Evolutionary conservation across 2,888 invertebrate genomes (phyloP).

Genomic region (Bellardia bayeri): DNA sequence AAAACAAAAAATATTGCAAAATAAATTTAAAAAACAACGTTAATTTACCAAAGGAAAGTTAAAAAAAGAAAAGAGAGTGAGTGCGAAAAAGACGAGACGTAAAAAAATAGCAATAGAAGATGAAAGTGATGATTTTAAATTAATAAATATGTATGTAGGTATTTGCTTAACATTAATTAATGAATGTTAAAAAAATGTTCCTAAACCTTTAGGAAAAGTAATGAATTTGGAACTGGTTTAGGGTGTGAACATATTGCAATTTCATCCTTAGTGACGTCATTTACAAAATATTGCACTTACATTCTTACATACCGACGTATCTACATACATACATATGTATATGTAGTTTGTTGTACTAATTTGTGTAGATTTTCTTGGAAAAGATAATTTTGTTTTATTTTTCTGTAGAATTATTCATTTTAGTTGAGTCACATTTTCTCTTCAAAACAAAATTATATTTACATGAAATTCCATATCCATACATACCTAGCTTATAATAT

Average conservation of each 20-base stretch:
- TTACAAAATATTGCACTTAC: slow-evolving; percentile 19
- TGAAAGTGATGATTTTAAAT: slow-evolving; percentile 32
- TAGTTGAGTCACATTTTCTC: slow-evolving; percentile 22
- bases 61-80: neutral
- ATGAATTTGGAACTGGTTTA: slow-evolving; percentile 41
- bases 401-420: neutral
- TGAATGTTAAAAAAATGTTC: neutral
- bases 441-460: slow-evolving; percentile 8
- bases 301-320: neutral
- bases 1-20: slow-evolving; percentile 13
- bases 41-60: slow-evolving; percentile 24
- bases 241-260: slow-evolving; percentile 49
- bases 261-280: slow-evolving; percentile 44
- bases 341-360: slow-evolving; percentile 1
- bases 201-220: neutral
- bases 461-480: slow-evolving; percentile 24
- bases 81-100: neutral
- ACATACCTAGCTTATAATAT: neutral
- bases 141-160: too few species aligned
- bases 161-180: too few species aligned
- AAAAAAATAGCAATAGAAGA: slow-evolving; percentile 21
- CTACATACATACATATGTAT: neutral
- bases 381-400: neutral
- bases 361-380: slow-evolving; percentile 3
- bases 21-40: neutral